Percentiles rank a stretch among this genome's conserved stretches.
Conservation (phyloP, 2,888 invertebrate species). For the Folsomia candida region DNA sequence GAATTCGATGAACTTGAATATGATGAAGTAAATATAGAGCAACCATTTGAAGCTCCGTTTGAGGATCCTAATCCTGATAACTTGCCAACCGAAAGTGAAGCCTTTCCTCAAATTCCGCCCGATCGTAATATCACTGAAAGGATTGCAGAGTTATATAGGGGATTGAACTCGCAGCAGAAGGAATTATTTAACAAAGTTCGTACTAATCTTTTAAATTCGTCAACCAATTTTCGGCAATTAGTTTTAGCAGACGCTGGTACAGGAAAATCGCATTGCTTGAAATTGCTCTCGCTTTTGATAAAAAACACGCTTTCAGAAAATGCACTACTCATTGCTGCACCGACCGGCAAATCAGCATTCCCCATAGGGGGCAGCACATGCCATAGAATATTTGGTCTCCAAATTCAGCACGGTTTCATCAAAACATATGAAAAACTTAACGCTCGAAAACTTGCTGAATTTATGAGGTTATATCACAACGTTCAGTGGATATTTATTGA, state of each 20-base stretch:
- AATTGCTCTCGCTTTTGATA: neutral
- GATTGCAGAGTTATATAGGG: neutral
- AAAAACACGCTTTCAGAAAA: neutral
- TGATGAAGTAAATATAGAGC: neutral
- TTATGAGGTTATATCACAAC: neutral
- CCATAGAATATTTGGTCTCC: conserved; percentile 13
- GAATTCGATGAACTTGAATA: neutral
- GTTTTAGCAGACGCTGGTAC: neutral
- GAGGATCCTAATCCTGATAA: neutral
- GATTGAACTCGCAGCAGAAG: neutral
- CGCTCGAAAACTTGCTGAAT: conserved; percentile 3
- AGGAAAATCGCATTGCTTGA: conserved; percentile 15
- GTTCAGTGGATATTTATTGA: conserved; percentile 19
- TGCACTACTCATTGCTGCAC: conserved; percentile 10
- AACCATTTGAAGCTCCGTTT: neutral
- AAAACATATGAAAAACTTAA: conserved; percentile 1
- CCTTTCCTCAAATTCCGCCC: neutral
- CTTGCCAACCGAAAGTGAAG: neutral
- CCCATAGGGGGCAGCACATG: neutral
- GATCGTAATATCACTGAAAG: neutral
- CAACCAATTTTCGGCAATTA: neutral
- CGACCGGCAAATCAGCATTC: conserved; percentile 4
- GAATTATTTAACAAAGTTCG: neutral
- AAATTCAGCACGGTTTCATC: neutral
- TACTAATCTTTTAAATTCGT: neutral